Percentiles rank a stretch among this genome's conserved stretches.
Conservation (phyloP, 1,140 invertebrate species). For the Solen grandis region DNA sequence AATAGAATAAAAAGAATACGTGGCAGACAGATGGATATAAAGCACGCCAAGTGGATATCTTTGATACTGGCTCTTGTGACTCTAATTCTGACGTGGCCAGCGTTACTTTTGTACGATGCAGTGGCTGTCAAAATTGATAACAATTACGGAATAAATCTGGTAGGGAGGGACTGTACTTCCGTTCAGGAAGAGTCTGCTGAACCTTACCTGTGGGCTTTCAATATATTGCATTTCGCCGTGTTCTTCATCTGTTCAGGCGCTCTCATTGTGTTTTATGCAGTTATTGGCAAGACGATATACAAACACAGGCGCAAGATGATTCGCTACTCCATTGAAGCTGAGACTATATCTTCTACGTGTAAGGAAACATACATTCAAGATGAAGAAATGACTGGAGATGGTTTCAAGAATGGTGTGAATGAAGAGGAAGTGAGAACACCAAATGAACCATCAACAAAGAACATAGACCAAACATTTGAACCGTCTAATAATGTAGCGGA, state of each 20-base stretch:
- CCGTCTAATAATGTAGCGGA: no score
- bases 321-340: neutral
- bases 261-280: neutral
- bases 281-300: neutral
- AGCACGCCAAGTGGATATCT: neutral
- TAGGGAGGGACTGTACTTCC: neutral
- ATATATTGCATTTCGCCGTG: neutral
- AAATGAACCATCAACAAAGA: no score
- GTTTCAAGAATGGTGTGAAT: neutral
- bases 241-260: neutral
- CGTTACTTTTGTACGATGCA: neutral
- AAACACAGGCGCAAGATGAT: neutral
- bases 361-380: neutral
- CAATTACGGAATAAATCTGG: neutral
- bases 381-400: neutral
- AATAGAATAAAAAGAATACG: constrained; percentile 20
- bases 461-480: no score
- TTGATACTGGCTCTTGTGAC: neutral
- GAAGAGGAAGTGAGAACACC: neutral
- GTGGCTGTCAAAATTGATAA: neutral
- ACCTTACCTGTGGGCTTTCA: neutral
- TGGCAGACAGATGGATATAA: neutral
- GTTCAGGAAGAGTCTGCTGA: neutral
- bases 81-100: neutral
- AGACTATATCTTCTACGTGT: neutral